Conservation (phyloP, 2,888 invertebrate species). For the Limnephilus marmoratus region DNA sequence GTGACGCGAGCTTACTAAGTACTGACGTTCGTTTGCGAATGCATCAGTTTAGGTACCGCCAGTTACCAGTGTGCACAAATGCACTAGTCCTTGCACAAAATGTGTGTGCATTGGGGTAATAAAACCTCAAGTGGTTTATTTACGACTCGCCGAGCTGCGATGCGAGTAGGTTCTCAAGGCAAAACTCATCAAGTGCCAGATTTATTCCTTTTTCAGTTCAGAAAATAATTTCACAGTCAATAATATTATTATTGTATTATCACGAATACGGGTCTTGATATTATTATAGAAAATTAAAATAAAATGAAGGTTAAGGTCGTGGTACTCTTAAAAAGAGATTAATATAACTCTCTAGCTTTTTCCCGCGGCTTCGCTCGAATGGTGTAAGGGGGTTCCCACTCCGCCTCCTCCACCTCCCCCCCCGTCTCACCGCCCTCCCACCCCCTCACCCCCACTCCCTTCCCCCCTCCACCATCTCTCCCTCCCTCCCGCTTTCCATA, state of each 20-base stretch:
- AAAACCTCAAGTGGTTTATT: constrained; percentile 53
- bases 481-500: no score
- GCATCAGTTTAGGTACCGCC: neutral
- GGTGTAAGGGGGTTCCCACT: no score
- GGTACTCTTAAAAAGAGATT: no score
- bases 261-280: no score
- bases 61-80: neutral
- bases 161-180: constrained; percentile 23
- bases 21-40: neutral
- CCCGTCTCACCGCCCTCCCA: no score
- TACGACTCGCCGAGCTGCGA: constrained; percentile 36
- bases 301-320: no score
- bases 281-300: no score
- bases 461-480: no score
- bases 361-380: no score
- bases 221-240: constrained; percentile 3
- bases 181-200: constrained; percentile 23
- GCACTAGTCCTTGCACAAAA: constrained; percentile 35
- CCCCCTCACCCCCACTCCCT: no score
- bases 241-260: neutral
- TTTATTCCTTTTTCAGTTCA: constrained; percentile 9
- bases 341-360: no score
- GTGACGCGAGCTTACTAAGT: neutral
- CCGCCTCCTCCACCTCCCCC: no score
- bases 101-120: constrained; percentile 39